Evolutionary conservation across 2,888 invertebrate genomes (phyloP).

Genomic region (Trimorus sp.): DNA sequence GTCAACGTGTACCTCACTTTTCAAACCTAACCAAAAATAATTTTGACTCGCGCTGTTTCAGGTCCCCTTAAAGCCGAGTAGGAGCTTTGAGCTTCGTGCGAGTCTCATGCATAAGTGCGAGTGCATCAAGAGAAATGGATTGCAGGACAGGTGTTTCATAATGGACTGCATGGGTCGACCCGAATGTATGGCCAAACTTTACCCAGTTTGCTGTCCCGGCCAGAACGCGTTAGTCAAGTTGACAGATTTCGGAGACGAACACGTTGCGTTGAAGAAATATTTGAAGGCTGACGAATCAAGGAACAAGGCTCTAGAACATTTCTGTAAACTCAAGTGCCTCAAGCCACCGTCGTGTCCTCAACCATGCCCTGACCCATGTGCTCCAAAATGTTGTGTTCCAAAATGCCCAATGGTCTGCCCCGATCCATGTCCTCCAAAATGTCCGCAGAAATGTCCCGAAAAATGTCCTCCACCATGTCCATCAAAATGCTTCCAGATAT

Average conservation of each 20-base stretch:
- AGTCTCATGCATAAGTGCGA: constrained; percentile 78
- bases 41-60: constrained; percentile 54
- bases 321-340: not conserved
- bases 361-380: not conserved
- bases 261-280: constrained; percentile 73
- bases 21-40: not conserved
- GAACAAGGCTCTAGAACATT: constrained; percentile 74
- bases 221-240: constrained; percentile 75
- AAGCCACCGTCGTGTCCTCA: not conserved
- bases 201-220: constrained; percentile 78
- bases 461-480: constrained; percentile 59
- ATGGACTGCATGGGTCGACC: constrained; percentile 79
- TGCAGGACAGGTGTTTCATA: constrained; percentile 80
- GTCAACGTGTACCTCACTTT: too few species aligned
- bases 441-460: constrained; percentile 31
- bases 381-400: not conserved
- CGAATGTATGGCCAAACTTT: constrained; percentile 79
- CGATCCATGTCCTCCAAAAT: constrained; percentile 18
- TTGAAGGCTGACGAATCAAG: constrained; percentile 73
- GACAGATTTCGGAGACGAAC: constrained; percentile 75
- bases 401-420: not conserved
- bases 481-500: constrained; percentile 20
- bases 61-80: constrained; percentile 74
- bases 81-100: constrained; percentile 77
- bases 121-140: constrained; percentile 80